These are phyloP conservation scores for Oryzias dopingdopingensis DNA, from an alignment of 2,797 vertebrate species.

Conservation along the genomic window DNA sequence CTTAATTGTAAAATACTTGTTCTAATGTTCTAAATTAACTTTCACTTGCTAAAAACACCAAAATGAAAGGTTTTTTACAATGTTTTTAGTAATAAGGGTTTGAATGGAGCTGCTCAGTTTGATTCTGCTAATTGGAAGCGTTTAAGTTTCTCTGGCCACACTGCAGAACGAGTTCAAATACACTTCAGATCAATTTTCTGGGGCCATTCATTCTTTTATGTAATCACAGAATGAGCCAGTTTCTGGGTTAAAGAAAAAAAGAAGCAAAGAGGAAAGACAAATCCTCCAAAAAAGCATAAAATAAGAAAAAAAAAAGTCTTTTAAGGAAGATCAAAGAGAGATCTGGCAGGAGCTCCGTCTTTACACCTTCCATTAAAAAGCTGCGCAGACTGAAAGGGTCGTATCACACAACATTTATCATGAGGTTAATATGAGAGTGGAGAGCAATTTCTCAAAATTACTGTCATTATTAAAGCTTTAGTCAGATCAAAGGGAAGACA, in stretches of 20 bases:
- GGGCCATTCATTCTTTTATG: conserved; percentile 16
- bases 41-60: too few species aligned
- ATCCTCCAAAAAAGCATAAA: conserved; percentile 4
- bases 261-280: conserved; percentile 6
- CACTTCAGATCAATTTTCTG: conserved; percentile 7
- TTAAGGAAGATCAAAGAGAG: conserved; percentile 48
- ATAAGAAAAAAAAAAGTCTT: conserved; percentile 14
- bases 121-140: conserved; percentile 14
- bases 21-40: too few species aligned
- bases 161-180: conserved; percentile 7
- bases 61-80: too few species aligned
- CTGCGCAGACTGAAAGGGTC: conserved; percentile 14
- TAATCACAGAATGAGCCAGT: conserved; percentile 9
- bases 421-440: conserved; percentile 25
- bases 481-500: conserved; percentile 27
- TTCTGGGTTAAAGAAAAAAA: conserved; percentile 20
- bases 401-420: conserved; percentile 22
- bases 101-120: not conserved
- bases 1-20: too few species aligned
- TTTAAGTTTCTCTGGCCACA: conserved; percentile 21
- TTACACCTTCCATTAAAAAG: conserved; percentile 39
- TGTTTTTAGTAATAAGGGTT: too few species aligned
- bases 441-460: conserved; percentile 15
- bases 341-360: conserved; percentile 19
- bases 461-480: conserved; percentile 31